A percentile compares a stretch with the other conserved stretches of the same genome.
These are phyloP conservation scores for Melanargia galathea DNA, from an alignment of 2,888 invertebrate species.

Conservation along the genomic window DNA sequence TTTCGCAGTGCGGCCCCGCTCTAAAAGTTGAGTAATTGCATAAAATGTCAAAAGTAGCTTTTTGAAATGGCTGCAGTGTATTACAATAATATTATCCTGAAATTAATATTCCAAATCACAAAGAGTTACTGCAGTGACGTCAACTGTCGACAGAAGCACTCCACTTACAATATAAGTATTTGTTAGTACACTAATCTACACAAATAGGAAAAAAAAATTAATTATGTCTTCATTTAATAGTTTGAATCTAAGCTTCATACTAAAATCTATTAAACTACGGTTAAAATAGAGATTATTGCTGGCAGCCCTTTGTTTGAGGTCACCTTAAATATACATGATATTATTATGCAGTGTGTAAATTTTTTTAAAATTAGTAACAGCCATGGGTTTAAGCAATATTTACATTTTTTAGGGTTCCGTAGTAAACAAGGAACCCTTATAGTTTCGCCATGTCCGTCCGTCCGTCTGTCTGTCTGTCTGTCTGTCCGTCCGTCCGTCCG, in stretches of 20 bases:
- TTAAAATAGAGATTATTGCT: not conserved
- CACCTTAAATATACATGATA: not conserved
- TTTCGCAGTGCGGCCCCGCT: no score
- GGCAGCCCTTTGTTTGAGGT: not conserved
- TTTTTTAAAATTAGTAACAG: no score
- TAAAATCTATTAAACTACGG: constrained; percentile 23
- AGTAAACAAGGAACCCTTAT: no score
- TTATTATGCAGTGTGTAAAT: no score
- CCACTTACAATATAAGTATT: constrained; percentile 52
- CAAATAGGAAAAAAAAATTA: constrained; percentile 2
- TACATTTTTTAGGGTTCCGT: no score
- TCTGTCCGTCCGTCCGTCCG: no score
- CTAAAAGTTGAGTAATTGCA: no score
- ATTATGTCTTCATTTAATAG: not conserved
- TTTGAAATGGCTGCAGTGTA: no score
- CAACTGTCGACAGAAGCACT: constrained; percentile 73
- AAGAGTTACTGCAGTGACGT: constrained; percentile 79
- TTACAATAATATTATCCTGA: not conserved
- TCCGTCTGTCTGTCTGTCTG: no score
- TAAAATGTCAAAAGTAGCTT: no score
- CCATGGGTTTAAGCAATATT: no score
- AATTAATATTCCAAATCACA: constrained; percentile 65
- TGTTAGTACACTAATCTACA: constrained; percentile 2
- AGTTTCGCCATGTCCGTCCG: no score
- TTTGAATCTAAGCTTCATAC: not conserved